A percentile compares a stretch with the other conserved stretches of the same genome.
phyloP scores from a whole-genome alignment of 2,113 vertebrate genomes.

The Seriola dumerili region DNA sequence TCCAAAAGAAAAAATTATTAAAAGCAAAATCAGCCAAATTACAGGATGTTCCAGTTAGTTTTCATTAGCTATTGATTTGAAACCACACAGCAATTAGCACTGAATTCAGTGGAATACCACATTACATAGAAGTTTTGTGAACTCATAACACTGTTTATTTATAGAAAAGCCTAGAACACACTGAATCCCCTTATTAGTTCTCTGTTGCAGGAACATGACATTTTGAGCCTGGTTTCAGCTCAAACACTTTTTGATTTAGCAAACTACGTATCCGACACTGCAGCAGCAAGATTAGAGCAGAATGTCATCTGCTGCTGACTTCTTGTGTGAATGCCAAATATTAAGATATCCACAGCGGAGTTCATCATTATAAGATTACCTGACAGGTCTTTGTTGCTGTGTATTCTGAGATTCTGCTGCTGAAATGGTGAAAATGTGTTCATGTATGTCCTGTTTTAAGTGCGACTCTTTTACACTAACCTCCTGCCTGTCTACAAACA shows the following conservation, averaged over 20 bases:
- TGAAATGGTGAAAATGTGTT: constrained; percentile 57
- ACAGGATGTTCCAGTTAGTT: not conserved
- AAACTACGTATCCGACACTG: constrained; percentile 54
- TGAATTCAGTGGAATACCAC: not conserved
- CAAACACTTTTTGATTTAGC: constrained; percentile 70
- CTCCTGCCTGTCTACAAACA: constrained; percentile 30
- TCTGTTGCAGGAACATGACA: constrained; percentile 66
- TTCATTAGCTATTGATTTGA: constrained; percentile 18
- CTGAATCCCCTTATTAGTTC: constrained; percentile 53
- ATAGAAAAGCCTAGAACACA: constrained; percentile 13
- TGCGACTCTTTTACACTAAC: constrained; percentile 9
- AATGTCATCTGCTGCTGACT: constrained; percentile 69
- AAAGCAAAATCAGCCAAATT: not conserved
- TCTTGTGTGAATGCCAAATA: constrained; percentile 71
- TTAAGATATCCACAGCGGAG: constrained; percentile 69
- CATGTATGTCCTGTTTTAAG: constrained; percentile 52
- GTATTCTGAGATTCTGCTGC: constrained; percentile 56
- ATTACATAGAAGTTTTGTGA: constrained; percentile 1
- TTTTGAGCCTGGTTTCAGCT: constrained; percentile 68
- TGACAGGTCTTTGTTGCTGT: constrained; percentile 61
- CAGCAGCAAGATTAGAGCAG: constrained; percentile 67
- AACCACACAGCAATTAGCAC: constrained; percentile 19
- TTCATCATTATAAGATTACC: constrained; percentile 63
- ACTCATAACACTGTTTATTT: constrained; percentile 31
- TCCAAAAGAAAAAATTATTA: not conserved